phyloP scores from a whole-genome alignment of 2,888 invertebrate species.

The Eulithis prunata region DNA sequence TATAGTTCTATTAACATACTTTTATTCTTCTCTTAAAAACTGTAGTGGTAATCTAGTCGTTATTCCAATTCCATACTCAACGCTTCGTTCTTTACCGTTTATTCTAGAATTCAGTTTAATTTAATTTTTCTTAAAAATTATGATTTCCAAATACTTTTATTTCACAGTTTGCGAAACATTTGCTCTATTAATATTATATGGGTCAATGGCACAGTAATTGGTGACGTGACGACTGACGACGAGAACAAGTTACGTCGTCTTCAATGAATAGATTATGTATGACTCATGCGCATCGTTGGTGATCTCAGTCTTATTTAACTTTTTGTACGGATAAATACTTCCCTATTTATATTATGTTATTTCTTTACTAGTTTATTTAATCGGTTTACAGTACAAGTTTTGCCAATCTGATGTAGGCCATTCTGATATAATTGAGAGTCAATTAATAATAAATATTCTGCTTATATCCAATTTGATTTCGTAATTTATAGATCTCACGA shows the following conservation, averaged over 20 bases:
- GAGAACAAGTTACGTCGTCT: slow-evolving; percentile 51
- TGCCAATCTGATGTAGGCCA: neutral
- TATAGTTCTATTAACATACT: no score
- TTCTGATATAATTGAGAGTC: neutral
- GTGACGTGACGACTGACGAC: slow-evolving; percentile 37
- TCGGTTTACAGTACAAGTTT: no score
- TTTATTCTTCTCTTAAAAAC: no score
- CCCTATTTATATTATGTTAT: slow-evolving; percentile 37
- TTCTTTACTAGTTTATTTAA: slow-evolving; percentile 7
- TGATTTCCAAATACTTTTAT: neutral
- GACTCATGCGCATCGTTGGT: slow-evolving; percentile 59
- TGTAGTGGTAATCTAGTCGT: no score
- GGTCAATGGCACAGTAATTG: slow-evolving; percentile 68
- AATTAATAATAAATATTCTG: no score
- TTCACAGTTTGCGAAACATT: slow-evolving; percentile 23
- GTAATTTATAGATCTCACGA: no score
- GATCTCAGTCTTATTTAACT: slow-evolving; percentile 58
- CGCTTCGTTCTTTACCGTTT: no score
- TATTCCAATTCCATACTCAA: no score
- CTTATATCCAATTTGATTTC: no score
- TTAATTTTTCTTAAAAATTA: no score
- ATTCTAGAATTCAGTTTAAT: no score
- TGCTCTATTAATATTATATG: slow-evolving; percentile 46
- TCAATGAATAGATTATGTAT: slow-evolving; percentile 61
- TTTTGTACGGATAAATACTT: slow-evolving; percentile 46